phyloP scores from a whole-genome alignment of 2,888 invertebrate species.

The Nematopogon swammerdamellus region DNA sequence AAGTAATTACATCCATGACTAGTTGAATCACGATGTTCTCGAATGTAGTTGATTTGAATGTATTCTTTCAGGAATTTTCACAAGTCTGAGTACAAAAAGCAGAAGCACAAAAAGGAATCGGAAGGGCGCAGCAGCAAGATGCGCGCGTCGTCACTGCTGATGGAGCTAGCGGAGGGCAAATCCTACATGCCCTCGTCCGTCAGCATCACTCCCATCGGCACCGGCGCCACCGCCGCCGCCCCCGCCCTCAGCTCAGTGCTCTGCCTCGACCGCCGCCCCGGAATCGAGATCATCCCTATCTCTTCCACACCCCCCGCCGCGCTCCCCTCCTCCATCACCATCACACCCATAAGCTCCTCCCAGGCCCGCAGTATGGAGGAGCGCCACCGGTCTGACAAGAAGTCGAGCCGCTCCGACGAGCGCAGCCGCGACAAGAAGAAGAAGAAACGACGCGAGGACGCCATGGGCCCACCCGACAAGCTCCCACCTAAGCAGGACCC shows the following conservation, averaged over 20 bases:
- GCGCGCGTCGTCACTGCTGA: constrained; percentile 38
- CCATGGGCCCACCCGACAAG: constrained; percentile 83
- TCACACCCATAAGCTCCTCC: constrained; percentile 72
- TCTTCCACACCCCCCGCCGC: constrained; percentile 60
- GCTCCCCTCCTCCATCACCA: constrained; percentile 79
- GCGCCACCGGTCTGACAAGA: constrained; percentile 42
- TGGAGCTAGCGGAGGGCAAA: constrained; percentile 55
- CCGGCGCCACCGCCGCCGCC: constrained; percentile 55
- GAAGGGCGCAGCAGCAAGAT: constrained; percentile 34
- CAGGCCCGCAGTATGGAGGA: constrained; percentile 50
- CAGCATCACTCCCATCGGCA: constrained; percentile 47
- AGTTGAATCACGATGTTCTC: too few relatives aligned
- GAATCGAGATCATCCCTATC: constrained; percentile 84
- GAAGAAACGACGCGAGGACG: constrained; percentile 70
- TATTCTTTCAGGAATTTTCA: constrained; percentile 54
- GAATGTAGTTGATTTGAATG: too few relatives aligned
- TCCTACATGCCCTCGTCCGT: constrained; percentile 51
- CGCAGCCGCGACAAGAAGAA: constrained; percentile 66
- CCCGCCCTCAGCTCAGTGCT: constrained; percentile 62
- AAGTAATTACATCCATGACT: too few relatives aligned
- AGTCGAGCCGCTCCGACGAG: constrained; percentile 41
- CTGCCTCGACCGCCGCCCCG: constrained; percentile 66
- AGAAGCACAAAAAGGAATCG: constrained; percentile 58
- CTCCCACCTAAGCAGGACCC: constrained; percentile 71
- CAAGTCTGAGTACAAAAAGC: constrained; percentile 57